These are phyloP conservation scores for Eupithecia vulgata DNA, from an alignment of 2,888 invertebrate species.

Conservation along the genomic window DNA sequence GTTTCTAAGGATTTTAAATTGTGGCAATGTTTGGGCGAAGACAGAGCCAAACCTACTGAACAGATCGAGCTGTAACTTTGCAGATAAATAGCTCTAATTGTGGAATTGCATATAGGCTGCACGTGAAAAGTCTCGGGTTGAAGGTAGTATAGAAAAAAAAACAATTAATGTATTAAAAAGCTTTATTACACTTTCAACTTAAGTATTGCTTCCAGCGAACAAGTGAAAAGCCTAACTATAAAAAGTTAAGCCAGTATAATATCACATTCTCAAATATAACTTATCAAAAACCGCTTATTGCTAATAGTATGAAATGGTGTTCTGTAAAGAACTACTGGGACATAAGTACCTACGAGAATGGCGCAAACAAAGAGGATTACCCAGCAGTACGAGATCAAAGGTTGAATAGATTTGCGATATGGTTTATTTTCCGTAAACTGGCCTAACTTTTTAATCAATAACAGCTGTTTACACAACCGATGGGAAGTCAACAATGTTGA, in stretches of 20 bases:
- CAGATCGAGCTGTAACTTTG: not conserved
- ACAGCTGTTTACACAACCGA: not conserved
- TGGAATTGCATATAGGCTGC: not conserved
- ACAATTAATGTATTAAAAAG: not conserved
- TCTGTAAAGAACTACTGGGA: not conserved
- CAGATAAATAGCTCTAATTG: not conserved
- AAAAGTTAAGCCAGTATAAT: not conserved
- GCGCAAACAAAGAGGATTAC: not conserved
- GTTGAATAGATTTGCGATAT: not conserved
- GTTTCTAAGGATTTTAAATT: not conserved
- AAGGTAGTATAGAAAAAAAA: not conserved
- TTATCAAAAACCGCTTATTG: not conserved
- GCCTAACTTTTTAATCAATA: not conserved
- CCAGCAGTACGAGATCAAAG: not conserved
- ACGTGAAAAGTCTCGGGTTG: not conserved
- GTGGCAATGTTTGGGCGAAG: not conserved
- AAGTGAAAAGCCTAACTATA: not conserved
- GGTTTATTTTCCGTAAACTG: not conserved
- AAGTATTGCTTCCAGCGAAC: not conserved
- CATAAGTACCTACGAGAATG: not conserved
- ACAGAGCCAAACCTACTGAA: not conserved
- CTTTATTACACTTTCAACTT: not conserved
- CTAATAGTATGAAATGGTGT: not conserved
- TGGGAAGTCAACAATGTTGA: conserved; percentile 1
- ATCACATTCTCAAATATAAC: not conserved